phyloP scores from a whole-genome alignment of 2,888 invertebrate genomes.

The Cryptocephalus primarius region DNA sequence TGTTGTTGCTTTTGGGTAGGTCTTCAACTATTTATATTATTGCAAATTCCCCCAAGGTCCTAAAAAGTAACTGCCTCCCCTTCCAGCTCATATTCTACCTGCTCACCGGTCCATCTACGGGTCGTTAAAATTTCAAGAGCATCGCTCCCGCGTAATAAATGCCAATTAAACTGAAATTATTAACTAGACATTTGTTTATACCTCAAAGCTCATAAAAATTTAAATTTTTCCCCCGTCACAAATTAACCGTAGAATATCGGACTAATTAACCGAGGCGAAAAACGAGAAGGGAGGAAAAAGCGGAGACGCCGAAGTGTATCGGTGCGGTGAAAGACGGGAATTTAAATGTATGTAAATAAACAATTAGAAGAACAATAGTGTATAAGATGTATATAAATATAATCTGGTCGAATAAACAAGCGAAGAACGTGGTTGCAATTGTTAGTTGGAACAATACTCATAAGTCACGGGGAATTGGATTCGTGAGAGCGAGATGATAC shows the following conservation, averaged over 20 bases:
- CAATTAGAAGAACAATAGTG: slow-evolving; percentile 28
- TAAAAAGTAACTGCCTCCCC: no score
- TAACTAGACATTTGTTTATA: neutral
- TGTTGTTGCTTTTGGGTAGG: neutral
- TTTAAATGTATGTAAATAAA: slow-evolving; percentile 21
- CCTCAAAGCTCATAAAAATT: no score
- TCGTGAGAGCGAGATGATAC: slow-evolving; percentile 23
- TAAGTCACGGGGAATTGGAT: slow-evolving; percentile 32
- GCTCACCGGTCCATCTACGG: no score
- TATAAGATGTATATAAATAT: slow-evolving; percentile 21
- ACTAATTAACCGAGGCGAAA: no score
- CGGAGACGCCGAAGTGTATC: no score
- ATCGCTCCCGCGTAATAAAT: neutral
- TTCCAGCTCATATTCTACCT: no score
- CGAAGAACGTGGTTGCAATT: slow-evolving; percentile 27
- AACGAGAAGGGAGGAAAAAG: no score
- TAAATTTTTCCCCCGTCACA: no score
- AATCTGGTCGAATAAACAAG: slow-evolving; percentile 26
- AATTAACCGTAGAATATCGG: no score
- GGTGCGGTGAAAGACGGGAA: no score
- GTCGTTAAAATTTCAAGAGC: neutral
- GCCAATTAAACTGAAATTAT: neutral
- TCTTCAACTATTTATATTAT: neutral
- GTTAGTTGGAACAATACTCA: slow-evolving; percentile 32
- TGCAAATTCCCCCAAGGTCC: no score